phyloP scores from a whole-genome alignment of 1,140 invertebrate genomes.

The Telenomus remus region DNA sequence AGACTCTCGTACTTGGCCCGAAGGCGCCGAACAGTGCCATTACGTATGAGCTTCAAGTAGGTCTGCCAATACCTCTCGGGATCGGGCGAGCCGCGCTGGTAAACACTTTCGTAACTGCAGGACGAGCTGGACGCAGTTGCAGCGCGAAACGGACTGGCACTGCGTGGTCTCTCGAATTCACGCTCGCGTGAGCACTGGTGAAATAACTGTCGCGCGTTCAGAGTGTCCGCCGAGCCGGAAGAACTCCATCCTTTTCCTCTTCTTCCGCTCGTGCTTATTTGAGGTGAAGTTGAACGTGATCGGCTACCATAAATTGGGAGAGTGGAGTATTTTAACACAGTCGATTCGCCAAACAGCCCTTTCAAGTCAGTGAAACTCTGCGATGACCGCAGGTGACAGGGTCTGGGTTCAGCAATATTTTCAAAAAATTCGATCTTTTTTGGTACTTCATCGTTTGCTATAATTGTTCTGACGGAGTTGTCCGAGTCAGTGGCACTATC shows the following conservation, averaged over 20 bases:
- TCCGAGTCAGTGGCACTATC: constrained; percentile 81
- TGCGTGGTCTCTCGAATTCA: constrained; percentile 67
- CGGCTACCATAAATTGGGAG: constrained; percentile 43
- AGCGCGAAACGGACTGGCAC: constrained; percentile 69
- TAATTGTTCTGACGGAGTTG: constrained; percentile 80
- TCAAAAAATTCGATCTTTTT: constrained; percentile 89
- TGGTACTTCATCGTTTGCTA: constrained; percentile 79
- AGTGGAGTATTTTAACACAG: constrained; percentile 63
- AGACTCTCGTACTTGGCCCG: constrained; percentile 84
- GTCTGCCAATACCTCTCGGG: constrained; percentile 82
- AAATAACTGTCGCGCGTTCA: constrained; percentile 60
- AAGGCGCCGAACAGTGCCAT: constrained; percentile 84
- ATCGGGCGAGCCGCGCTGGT: constrained; percentile 82
- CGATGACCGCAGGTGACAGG: constrained; percentile 76
- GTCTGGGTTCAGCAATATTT: constrained; percentile 74
- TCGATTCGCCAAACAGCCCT: constrained; percentile 85
- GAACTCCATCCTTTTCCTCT: constrained; percentile 64
- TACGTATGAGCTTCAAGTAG: constrained; percentile 81
- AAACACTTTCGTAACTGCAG: constrained; percentile 80
- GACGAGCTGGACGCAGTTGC: constrained; percentile 67
- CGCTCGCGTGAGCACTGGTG: constrained; percentile 61
- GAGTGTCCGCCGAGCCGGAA: constrained; percentile 65
- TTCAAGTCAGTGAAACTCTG: constrained; percentile 85
- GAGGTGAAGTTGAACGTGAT: constrained; percentile 63
- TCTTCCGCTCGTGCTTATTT: constrained; percentile 43